A percentile compares a stretch with the other conserved stretches of the same genome.
Conservation (phyloP, 1,140 invertebrate species). For the Laodelphax striatellus region DNA sequence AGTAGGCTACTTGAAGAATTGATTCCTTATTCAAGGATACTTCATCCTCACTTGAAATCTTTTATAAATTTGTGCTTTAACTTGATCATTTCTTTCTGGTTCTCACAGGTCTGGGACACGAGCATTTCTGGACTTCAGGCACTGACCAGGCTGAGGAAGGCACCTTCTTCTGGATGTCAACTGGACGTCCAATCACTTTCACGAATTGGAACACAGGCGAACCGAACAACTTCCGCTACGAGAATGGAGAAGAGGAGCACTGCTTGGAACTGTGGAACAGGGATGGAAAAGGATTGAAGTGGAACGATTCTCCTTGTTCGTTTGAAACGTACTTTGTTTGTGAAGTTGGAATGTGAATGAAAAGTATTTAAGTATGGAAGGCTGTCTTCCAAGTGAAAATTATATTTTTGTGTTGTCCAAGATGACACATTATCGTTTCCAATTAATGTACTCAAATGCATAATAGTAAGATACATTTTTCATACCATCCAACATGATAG, state of each 20-base stretch:
- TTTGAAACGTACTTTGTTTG: slow-evolving; percentile 88
- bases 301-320: slow-evolving; percentile 86
- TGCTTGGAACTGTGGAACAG: slow-evolving; percentile 84
- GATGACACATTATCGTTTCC: no score
- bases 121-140: slow-evolving; percentile 87
- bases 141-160: slow-evolving; percentile 84
- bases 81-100: no score
- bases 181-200: slow-evolving; percentile 73
- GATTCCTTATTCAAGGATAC: no score
- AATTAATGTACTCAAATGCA: no score
- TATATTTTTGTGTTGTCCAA: no score
- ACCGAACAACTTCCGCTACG: slow-evolving; percentile 83
- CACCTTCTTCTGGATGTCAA: slow-evolving; percentile 86
- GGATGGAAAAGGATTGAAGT: slow-evolving; percentile 80
- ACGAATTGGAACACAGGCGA: slow-evolving; percentile 88
- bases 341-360: slow-evolving; percentile 44
- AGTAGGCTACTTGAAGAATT: no score
- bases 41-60: no score
- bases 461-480: no score
- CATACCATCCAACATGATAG: no score
- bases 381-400: no score
- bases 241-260: slow-evolving; percentile 85
- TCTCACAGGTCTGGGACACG: slow-evolving; percentile 59
- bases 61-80: neutral
- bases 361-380: neutral